Percentiles rank a stretch among this genome's conserved stretches.
Conservation (phyloP, 2,797 vertebrate genomes). For the Malacoctenus gilli region DNA sequence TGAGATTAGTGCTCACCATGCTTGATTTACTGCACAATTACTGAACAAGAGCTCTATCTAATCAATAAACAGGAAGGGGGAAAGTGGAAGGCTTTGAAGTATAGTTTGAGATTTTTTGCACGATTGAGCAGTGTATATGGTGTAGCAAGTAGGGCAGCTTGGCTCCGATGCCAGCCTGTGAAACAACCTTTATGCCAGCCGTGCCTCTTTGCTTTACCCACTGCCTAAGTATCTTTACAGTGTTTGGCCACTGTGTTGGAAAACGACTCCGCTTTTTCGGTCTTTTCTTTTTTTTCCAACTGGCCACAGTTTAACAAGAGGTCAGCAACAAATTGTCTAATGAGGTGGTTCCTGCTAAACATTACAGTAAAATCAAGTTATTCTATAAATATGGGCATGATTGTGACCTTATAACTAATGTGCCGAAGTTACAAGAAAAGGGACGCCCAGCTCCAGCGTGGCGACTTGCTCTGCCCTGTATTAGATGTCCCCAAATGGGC, state of each 20-base stretch:
- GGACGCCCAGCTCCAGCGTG: slow-evolving; percentile 55
- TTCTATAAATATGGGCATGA: slow-evolving; percentile 52
- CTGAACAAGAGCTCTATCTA: slow-evolving; percentile 74
- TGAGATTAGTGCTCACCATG: slow-evolving; percentile 73
- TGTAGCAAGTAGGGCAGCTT: slow-evolving; percentile 38
- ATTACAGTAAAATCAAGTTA: slow-evolving; percentile 67
- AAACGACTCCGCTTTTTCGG: too few species aligned
- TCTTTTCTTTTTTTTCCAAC: slow-evolving; percentile 29
- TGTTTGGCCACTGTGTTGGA: slow-evolving; percentile 37
- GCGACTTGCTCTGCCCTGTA: slow-evolving; percentile 47
- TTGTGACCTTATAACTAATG: slow-evolving; percentile 54
- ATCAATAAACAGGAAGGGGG: slow-evolving; percentile 78
- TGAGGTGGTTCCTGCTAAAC: slow-evolving; percentile 63
- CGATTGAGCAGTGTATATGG: slow-evolving; percentile 64
- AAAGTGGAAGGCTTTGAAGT: slow-evolving; percentile 77
- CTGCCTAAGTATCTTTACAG: slow-evolving; percentile 37
- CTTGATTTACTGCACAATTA: slow-evolving; percentile 80
- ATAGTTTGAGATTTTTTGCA: slow-evolving; percentile 73
- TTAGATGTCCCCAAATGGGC: slow-evolving; percentile 73
- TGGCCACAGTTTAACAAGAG: slow-evolving; percentile 48
- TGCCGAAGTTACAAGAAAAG: slow-evolving; percentile 55
- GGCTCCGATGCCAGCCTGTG: slow-evolving; percentile 54
- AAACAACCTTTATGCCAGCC: slow-evolving; percentile 49
- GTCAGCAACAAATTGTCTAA: slow-evolving; percentile 66
- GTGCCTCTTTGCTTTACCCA: slow-evolving; percentile 46